Conservation (phyloP, 37 sponge, comb jelly and placozoan genomes). For the Crambe crambe region DNA sequence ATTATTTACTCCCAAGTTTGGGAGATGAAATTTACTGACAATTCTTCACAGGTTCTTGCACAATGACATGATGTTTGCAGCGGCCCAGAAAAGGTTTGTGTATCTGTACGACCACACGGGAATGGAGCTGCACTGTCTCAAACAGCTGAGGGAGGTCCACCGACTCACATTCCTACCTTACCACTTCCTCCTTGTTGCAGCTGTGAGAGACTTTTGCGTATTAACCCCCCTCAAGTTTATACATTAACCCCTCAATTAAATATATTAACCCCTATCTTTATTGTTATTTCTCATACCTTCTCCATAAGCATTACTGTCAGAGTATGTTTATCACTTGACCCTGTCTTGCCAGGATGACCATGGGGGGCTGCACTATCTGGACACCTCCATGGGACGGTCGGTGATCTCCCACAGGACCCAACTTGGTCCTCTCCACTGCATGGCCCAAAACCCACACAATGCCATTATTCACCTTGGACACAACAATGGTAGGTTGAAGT, state of each 20-base stretch:
- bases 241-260: not conserved
- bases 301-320: no score
- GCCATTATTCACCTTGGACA: slow-evolving; percentile 92
- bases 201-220: slow-evolving; percentile 44
- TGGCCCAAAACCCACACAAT: slow-evolving; percentile 96
- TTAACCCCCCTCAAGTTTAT: not conserved
- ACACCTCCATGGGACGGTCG: slow-evolving; percentile 82
- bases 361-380: slow-evolving; percentile 85
- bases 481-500: slow-evolving; percentile 64
- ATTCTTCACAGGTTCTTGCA: slow-evolving; percentile 76
- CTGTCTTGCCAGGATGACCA: slow-evolving; percentile 60
- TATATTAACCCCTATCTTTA: no score
- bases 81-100: slow-evolving; percentile 94
- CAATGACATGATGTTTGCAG: slow-evolving; percentile 96
- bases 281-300: no score
- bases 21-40: not conserved
- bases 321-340: no score
- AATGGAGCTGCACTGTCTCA: slow-evolving; percentile 91
- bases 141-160: slow-evolving; percentile 73
- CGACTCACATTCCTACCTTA: slow-evolving; percentile 91
- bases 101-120: slow-evolving; percentile 96
- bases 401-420: slow-evolving; percentile 71
- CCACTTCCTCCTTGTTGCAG: slow-evolving; percentile 97
- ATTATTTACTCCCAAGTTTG: not conserved
- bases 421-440: slow-evolving; percentile 64